phyloP scores from a whole-genome alignment of 2,113 vertebrate genomes.

The Laticauda laticaudata region DNA sequence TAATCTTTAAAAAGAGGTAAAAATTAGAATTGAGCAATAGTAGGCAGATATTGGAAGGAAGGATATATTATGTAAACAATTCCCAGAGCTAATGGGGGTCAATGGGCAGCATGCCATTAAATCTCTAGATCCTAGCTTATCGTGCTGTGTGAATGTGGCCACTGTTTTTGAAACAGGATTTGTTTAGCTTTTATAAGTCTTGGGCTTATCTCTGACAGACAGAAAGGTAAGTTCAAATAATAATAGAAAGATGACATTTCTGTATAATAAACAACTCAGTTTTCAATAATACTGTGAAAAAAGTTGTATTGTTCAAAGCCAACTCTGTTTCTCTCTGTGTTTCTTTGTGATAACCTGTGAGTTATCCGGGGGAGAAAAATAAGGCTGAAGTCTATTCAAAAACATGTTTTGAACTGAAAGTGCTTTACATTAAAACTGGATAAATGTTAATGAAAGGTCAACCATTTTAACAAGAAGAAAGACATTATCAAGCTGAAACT shows the following conservation, averaged over 20 bases:
- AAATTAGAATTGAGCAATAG: not conserved
- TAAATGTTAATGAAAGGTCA: slow-evolving; percentile 23
- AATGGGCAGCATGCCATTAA: not conserved
- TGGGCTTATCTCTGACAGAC: not conserved
- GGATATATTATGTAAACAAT: not conserved
- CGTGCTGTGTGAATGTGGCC: not conserved
- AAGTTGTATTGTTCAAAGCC: not conserved
- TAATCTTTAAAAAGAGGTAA: not conserved
- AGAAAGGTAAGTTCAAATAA: not conserved
- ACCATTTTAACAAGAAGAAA: not conserved
- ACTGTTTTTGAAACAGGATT: not conserved
- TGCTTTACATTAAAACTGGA: not conserved
- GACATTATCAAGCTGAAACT: slow-evolving; percentile 40
- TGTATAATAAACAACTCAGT: not conserved
- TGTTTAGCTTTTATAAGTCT: not conserved
- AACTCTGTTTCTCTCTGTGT: not conserved
- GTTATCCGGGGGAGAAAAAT: not conserved
- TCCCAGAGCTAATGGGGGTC: not conserved
- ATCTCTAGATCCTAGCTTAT: not conserved
- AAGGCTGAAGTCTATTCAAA: not conserved
- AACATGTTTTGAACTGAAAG: slow-evolving; percentile 1
- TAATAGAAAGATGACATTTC: not conserved
- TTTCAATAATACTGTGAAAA: not conserved
- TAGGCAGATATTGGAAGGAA: not conserved
- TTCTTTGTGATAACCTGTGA: not conserved